phyloP scores from a whole-genome alignment of 2,888 invertebrate species.

The Tanypteryx hageni region DNA sequence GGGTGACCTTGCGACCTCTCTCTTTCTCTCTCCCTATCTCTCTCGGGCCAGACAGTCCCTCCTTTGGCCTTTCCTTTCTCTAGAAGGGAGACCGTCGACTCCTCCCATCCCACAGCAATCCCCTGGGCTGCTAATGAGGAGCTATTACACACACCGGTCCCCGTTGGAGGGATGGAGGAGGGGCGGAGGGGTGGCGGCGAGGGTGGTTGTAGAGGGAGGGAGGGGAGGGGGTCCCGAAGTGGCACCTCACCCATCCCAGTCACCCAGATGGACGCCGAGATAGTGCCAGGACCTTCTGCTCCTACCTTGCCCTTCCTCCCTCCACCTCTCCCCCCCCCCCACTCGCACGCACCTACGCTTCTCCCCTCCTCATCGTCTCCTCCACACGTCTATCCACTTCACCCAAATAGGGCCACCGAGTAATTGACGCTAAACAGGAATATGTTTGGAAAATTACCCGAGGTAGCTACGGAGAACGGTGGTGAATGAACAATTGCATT shows the following conservation, averaged over 20 bases:
- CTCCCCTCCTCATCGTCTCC: too few species aligned
- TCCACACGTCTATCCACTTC: background rate
- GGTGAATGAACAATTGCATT: conserved; percentile 19
- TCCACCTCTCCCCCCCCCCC: background rate
- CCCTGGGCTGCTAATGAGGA: conserved; percentile 53
- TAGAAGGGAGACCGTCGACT: conserved; percentile 27
- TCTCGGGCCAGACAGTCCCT: background rate
- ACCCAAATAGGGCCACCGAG: conserved; percentile 7
- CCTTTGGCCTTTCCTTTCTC: conserved; percentile 13
- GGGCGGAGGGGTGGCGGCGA: background rate
- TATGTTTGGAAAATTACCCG: conserved; percentile 27
- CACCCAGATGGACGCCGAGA: conserved; percentile 31
- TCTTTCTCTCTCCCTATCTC: background rate
- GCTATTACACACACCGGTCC: conserved; percentile 57
- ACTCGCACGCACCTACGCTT: too few species aligned
- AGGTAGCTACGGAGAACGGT: background rate
- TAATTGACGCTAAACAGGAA: conserved; percentile 29
- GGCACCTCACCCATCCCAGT: background rate
- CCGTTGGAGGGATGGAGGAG: background rate
- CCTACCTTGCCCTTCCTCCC: background rate
- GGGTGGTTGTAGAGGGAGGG: background rate
- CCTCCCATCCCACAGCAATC: conserved; percentile 45
- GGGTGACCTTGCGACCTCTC: conserved; percentile 60
- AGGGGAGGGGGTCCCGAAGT: background rate
- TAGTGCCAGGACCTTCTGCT: background rate